Conservation (phyloP, 1,140 invertebrate genomes). For the Danaus melanippus region DNA sequence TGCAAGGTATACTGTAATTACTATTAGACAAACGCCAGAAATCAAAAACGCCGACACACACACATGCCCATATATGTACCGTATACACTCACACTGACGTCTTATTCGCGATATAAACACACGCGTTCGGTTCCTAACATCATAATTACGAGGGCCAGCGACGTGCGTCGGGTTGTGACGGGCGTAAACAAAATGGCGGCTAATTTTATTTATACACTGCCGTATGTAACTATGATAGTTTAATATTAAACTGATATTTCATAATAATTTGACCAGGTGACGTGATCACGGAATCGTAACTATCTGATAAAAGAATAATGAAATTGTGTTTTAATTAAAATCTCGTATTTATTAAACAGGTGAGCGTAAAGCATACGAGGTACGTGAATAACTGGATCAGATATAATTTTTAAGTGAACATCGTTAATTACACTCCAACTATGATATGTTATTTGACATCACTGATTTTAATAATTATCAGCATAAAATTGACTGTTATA, state of each 20-base stretch:
- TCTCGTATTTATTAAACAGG: too few relatives aligned
- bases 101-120: slow-evolving; percentile 52
- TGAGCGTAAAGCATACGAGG: too few relatives aligned
- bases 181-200: slow-evolving; percentile 68
- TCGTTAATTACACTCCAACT: too few relatives aligned
- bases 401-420: too few relatives aligned
- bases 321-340: not conserved
- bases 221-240: slow-evolving; percentile 19
- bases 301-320: slow-evolving; percentile 16
- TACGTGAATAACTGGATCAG: too few relatives aligned
- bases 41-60: slow-evolving; percentile 60
- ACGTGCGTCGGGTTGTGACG: slow-evolving; percentile 67
- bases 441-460: too few relatives aligned
- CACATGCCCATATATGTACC: slow-evolving; percentile 18
- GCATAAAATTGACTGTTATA: too few relatives aligned
- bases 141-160: slow-evolving; percentile 66
- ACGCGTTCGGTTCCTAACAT: slow-evolving; percentile 45
- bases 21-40: slow-evolving; percentile 55
- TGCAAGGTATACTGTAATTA: slow-evolving; percentile 69
- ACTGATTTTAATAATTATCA: too few relatives aligned
- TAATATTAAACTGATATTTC: slow-evolving; percentile 13
- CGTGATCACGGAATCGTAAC: slow-evolving; percentile 16
- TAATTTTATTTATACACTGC: slow-evolving; percentile 52
- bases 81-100: slow-evolving; percentile 19
- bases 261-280: slow-evolving; percentile 10